Evolutionary conservation across 2,797 vertebrate genomes (phyloP), one percentile per base, ranked within the genome.

Genomic region (Karalla daura): DNA sequence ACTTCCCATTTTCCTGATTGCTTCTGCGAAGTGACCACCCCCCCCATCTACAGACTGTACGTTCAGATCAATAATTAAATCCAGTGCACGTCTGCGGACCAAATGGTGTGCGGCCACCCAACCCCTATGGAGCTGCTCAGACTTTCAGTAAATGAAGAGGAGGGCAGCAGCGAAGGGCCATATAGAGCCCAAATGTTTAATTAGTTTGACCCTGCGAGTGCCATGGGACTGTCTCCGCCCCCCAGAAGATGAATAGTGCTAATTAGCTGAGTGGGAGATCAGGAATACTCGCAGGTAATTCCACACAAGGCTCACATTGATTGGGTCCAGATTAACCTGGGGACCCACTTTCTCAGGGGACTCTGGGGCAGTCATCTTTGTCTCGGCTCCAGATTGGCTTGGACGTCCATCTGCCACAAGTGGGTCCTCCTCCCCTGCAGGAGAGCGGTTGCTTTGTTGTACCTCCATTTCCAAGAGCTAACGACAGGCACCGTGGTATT

Each of bases 241-340:
- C 7, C 0, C n/a, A n/a, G 39, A 39, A 70, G 84, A 90, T 81
- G 82, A 87, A 84, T 58, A 46, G 68, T 59, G 74, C 78, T 89
- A 89, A 92, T 92, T 88, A 89, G 84, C 67, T 76, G 81, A 88
- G 88, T 88, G 86, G 86, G 67, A 25, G 71, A 78, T 79, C 54
- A 10, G 70, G 68, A 74, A 76, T 72, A 60, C 66, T 75, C 81
- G 21, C 76, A 86, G 78, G 84, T 88, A 85, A 89, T 89, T 82
- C 70, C 45, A 61, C 25, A 77, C 63, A 68, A 46, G 43, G 21
- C 71, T 61, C 50, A 17, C 58, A 89, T 86, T 86, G 86, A 91
- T 90, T 80, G 18, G 64, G 25, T 71, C 59, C 49, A 65, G 55
- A 72, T 84, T 73, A 88, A 88, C 75, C 82, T 63, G 65, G 51